Evolutionary conservation across 2,888 invertebrate genomes (phyloP), one percentile per base, ranked within the genome.

Genomic region (Orthonychiurus folsomi): DNA sequence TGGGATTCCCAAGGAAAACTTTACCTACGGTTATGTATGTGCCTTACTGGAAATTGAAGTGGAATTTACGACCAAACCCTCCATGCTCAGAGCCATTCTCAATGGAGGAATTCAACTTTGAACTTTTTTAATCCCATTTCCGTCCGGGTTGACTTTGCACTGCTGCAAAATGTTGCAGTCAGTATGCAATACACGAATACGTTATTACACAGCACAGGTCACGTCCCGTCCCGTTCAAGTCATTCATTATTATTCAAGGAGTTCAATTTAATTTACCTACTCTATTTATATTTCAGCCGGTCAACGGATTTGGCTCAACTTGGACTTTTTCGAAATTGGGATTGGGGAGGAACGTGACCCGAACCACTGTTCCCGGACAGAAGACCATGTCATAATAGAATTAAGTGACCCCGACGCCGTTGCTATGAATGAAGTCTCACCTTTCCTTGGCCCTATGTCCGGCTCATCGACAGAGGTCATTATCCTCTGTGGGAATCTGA

Each of bases 281-380:
- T n/a, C n/a, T n/a, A n/a, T n/a, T n/a, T n/a, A n/a, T n/a, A n/a
- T n/a, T n/a, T 52, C n/a, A 55, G 80, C 81, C 61, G 86, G 86
- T 74, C 84, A 84, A 73, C 80, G 85, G 53, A 82, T 88, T 5
- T 87, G 86, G 82, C 78, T 88, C 54, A 85, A 86, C 77, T 86
- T 88, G 73, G 68, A 73, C 62, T 65, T 69, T 26, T 75, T 75
- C 60, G 73, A 74, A 55, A 68, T 75, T 57, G 74, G 73, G 12
- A 56, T 18, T 2, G 37, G 23, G 28, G 56, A 23, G 18, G 25
- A 21, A 23, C 20, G 20, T 24, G 48, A 50, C 15, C 59, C 60
- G 53, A 59, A 69, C 37, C 63, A 69, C 25, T 71, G 69, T 58
- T 59, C 5, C 9, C 20, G 12, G 9, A 20, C 18, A 28, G 61